Evolutionary conservation across 2,113 vertebrate genomes (phyloP).

Genomic region (Perognathus longimembris): DNA sequence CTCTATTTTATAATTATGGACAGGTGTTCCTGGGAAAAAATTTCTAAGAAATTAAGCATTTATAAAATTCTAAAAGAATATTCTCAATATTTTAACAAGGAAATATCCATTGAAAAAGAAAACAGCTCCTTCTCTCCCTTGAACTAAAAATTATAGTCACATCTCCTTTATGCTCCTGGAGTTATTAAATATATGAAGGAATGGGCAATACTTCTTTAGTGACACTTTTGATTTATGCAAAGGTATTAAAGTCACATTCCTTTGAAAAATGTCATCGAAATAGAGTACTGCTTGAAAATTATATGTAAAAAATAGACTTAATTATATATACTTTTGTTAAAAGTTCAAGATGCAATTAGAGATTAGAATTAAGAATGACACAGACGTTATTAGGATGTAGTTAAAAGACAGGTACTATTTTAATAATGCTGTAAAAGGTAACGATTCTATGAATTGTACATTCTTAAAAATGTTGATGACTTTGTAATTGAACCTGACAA

Average conservation of each 20-base stretch:
- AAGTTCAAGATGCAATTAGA: neutral
- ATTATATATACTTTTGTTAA: conserved; percentile 10
- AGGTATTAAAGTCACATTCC: conserved; percentile 21
- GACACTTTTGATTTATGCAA: conserved; percentile 43
- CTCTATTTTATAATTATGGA: neutral
- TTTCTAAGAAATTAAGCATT: neutral
- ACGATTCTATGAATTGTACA: neutral
- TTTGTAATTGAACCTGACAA: neutral
- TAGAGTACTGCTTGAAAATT: neutral
- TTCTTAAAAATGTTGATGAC: neutral
- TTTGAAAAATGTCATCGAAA: conserved; percentile 25
- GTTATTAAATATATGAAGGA: conserved; percentile 19
- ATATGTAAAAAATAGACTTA: conserved; percentile 52
- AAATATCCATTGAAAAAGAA: neutral
- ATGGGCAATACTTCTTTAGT: neutral
- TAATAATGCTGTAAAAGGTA: neutral
- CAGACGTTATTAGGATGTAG: neutral
- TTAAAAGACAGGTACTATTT: neutral
- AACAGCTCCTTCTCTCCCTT: neutral
- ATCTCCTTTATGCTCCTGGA: neutral
- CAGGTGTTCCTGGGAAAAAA: neutral
- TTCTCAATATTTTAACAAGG: neutral
- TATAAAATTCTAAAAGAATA: neutral
- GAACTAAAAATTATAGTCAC: conserved; percentile 17
- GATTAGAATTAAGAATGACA: conserved; percentile 13